Evolutionary conservation across 2,888 invertebrate species (phyloP), one percentile per base, ranked within the genome.

Genomic region (Chydorus sphaericus): DNA sequence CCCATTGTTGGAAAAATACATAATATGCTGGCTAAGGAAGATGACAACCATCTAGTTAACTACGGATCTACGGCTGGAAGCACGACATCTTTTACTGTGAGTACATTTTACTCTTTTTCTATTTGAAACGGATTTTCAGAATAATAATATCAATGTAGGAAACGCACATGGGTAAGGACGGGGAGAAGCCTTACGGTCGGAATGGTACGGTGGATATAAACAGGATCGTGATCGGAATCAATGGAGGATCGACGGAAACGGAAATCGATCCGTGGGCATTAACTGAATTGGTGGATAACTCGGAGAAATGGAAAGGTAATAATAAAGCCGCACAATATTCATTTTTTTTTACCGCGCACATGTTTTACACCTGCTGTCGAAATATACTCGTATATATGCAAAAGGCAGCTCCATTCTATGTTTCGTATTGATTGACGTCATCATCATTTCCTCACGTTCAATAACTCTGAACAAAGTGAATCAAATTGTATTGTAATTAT

Each of bases 231-330:
- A n/a, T n/a, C 18, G 18, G 14, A 26, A 7, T 4, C 14, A 16
- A 48, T 7, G 31, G 30, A 4, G 51, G 51, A 28, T 4, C 31
- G 26, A 4, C 14, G 4, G 56, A 23, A 44, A n/a, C 44, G 23
- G 44, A 44, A 44, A 2, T 3, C 4, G 44, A 56, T 39, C 56
- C 56, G 28, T 56, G 56, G 56, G 49, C 38, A 11, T 26, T 50
- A n/a, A 28, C 56, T 11, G 51, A 49, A 20, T 37, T 56, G 11
- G 38, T 56, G 16, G 50, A 37, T 23, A 48, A 53, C 26, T 56
- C 56, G 20, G 49, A 18, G 23, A 33, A 48, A 36, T 56, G 56
- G 56, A 28, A 23, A 51, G 56, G 56, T 56, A 50, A 44, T 33
- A 10, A 4, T 14, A 44, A 36, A 3, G 1, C 10, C 10, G 1